These are phyloP conservation scores for Troides oblongomaculatus DNA, from an alignment of 2,888 invertebrate genomes.

Conservation along the genomic window DNA sequence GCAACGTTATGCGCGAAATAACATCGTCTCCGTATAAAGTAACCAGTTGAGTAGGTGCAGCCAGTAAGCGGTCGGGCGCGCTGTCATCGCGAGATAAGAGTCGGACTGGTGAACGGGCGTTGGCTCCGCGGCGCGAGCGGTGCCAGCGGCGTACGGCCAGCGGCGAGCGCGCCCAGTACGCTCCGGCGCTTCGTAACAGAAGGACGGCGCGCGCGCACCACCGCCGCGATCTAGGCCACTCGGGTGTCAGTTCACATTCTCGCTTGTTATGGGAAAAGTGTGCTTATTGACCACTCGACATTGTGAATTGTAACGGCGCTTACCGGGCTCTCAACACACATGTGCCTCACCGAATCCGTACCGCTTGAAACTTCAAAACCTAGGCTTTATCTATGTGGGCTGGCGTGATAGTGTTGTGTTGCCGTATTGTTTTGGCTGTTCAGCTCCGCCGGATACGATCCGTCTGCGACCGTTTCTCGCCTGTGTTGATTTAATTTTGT, in stretches of 20 bases:
- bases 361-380: slow-evolving; percentile 49
- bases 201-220: slow-evolving; percentile 69
- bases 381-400: slow-evolving; percentile 66
- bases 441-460: slow-evolving; percentile 31
- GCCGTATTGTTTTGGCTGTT: slow-evolving; percentile 50
- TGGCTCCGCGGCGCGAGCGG: slow-evolving; percentile 45
- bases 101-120: slow-evolving; percentile 75
- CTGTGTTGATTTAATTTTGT: slow-evolving; percentile 64
- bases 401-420: slow-evolving; percentile 67
- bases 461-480: slow-evolving; percentile 56
- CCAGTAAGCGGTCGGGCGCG: slow-evolving; percentile 52
- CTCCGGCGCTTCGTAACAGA: slow-evolving; percentile 60
- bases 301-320: slow-evolving; percentile 47
- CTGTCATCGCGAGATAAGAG: slow-evolving; percentile 71
- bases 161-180: slow-evolving; percentile 54
- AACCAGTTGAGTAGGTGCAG: slow-evolving; percentile 60
- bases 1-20: slow-evolving; percentile 11
- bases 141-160: no score
- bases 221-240: slow-evolving; percentile 57
- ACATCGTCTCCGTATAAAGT: slow-evolving; percentile 33
- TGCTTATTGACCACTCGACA: slow-evolving; percentile 51
- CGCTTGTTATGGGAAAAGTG: slow-evolving; percentile 58
- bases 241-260: slow-evolving; percentile 62
- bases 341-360: slow-evolving; percentile 47
- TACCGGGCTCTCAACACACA: slow-evolving; percentile 32